Evolutionary conservation across 2,888 invertebrate genomes (phyloP), one percentile per base, ranked within the genome.

Genomic region (Hoplodrina ambigua): DNA sequence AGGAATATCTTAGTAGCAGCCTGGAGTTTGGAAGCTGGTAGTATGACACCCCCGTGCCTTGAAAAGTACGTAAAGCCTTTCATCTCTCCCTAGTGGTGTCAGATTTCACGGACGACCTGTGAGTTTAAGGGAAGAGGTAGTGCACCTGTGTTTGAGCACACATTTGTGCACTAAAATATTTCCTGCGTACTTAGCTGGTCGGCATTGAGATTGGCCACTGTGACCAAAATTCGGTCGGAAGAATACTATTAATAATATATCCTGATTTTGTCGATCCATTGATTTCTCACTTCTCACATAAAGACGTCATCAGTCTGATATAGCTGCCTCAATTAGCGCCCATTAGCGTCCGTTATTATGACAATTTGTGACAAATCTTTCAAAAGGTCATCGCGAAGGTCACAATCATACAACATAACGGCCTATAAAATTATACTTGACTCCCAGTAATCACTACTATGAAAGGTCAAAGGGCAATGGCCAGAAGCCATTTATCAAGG

Each of bases 381-480:
- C 11, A 44, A 56, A 74, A 66, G 67, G 56, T 55, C 56, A 37
- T 17, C n/a, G 17, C 2, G 44, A 74, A 64, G 66, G 66, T 64
- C 50, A 25, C 19, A 52, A 13, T 19, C 44, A 52, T 37, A 25
- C n/a, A 25, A 30, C 25, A 50, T 52, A 65, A 56, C 55, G 66
- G 17, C 13, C 15, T 8, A 71, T 75, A 66, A 74, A 74, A 74
- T 25, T 50, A 20, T 17, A 66, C 66, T 74, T 44, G 33, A 33
- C 66, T 37, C 25, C 17, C 17, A 37, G 67, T 75, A 67, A 52
- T 37, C 44, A 50, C 33, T 67, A n/a, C 75, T 4, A 15, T 25
- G 44, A 75, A 67, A 75, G 71, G 55, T 66, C 67, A 75, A 56
- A 44, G 56, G 15, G 25, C 50, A 56, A 66, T 33, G 75, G 44